Conservation (phyloP, 1,140 invertebrate species). For the Oscheius sp. region DNA sequence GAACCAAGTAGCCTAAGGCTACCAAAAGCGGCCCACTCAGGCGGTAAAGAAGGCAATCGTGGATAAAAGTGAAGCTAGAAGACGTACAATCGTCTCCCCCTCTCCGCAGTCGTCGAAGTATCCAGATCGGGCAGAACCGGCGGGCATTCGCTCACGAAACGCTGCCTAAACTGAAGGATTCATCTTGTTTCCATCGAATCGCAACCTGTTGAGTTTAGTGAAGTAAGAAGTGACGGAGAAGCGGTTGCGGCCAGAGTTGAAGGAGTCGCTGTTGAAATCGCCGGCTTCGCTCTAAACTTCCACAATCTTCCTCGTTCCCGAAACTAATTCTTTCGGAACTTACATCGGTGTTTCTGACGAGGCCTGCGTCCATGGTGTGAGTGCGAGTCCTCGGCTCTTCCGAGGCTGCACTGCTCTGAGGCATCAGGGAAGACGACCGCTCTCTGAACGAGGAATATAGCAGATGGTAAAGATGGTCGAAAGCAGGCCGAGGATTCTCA, state of each 20-base stretch:
- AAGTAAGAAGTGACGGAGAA: neutral
- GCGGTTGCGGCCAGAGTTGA: neutral
- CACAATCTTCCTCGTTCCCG: no score
- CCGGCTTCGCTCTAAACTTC: neutral
- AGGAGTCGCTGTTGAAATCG: neutral
- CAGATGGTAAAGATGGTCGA: no score
- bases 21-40: no score
- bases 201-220: slow-evolving; percentile 3
- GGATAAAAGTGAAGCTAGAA: no score
- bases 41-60: no score
- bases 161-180: neutral
- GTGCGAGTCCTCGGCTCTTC: neutral
- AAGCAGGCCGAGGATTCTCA: no score
- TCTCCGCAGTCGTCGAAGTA: no score
- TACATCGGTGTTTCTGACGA: neutral
- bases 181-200: neutral
- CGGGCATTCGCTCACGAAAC: slow-evolving; percentile 15
- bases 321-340: no score
- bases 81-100: no score
- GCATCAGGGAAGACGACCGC: neutral
- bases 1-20: no score
- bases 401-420: neutral
- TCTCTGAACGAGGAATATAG: neutral
- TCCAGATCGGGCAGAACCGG: no score
- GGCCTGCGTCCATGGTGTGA: neutral